phyloP scores from a whole-genome alignment of 2,888 invertebrate genomes.

The Seira musarum region DNA sequence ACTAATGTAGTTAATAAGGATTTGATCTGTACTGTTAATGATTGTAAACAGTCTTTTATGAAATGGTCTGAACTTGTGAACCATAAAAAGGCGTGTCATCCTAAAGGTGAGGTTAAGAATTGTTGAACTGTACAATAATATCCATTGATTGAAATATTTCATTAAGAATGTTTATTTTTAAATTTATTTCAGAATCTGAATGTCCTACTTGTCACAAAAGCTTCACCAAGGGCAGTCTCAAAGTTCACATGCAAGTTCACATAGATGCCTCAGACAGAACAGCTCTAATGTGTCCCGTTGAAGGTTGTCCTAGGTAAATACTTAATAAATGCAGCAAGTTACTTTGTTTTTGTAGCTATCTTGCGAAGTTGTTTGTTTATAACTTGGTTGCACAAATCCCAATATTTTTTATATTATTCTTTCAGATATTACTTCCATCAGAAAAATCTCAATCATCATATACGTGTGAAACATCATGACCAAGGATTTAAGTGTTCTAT shows the following conservation, averaged over 20 bases:
- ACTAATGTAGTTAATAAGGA: not conserved
- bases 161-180: constrained; percentile 16
- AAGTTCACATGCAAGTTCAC: constrained; percentile 49
- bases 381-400: not conserved
- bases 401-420: constrained; percentile 16
- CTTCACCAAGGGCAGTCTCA: constrained; percentile 35
- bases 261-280: constrained; percentile 48
- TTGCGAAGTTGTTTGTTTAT: constrained; percentile 12
- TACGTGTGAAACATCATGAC: constrained; percentile 59
- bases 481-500: constrained; percentile 47
- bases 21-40: constrained; percentile 34
- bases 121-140: too few relatives aligned
- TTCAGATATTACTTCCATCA: constrained; percentile 59
- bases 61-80: constrained; percentile 51
- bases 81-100: constrained; percentile 53
- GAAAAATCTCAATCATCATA: constrained; percentile 60
- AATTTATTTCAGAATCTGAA: constrained; percentile 9
- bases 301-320: constrained; percentile 56
- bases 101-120: constrained; percentile 22
- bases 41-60: constrained; percentile 51
- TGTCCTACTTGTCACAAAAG: constrained; percentile 47
- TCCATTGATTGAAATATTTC: too few relatives aligned
- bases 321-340: too few relatives aligned
- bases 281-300: constrained; percentile 50
- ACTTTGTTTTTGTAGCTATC: too few relatives aligned